phyloP scores from a whole-genome alignment of 1,140 invertebrate genomes.

The Philopotamus ludificatus region DNA sequence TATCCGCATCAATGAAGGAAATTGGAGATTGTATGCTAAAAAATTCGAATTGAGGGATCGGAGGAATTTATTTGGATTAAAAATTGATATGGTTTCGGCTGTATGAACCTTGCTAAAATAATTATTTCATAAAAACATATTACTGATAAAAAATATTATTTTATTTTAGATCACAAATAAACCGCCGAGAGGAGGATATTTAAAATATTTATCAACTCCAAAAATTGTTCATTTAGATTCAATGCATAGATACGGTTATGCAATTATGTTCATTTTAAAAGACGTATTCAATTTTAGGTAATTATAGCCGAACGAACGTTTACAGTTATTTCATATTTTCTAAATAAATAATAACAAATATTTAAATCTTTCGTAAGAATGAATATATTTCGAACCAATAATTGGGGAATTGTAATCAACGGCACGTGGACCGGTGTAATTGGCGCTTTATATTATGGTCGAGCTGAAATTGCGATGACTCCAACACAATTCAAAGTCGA shows the following conservation, averaged over 20 bases:
- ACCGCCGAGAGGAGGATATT: slow-evolving; percentile 28
- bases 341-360: slow-evolving; percentile 3
- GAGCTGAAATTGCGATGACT: slow-evolving; percentile 33
- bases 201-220: slow-evolving; percentile 27
- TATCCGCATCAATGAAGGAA: background rate
- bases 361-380: slow-evolving; percentile 18
- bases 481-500: slow-evolving; percentile 36
- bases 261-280: slow-evolving; percentile 17
- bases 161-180: slow-evolving; percentile 12
- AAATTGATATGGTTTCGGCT: too few relatives aligned
- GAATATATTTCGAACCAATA: slow-evolving; percentile 26
- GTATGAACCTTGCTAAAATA: too few relatives aligned
- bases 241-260: slow-evolving; percentile 35
- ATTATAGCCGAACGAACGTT: background rate
- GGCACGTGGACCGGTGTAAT: slow-evolving; percentile 34
- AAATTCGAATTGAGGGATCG: too few relatives aligned
- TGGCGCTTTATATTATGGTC: slow-evolving; percentile 21
- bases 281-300: slow-evolving; percentile 38
- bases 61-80: too few relatives aligned
- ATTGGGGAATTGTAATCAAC: slow-evolving; percentile 35
- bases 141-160: too few relatives aligned
- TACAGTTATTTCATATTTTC: background rate
- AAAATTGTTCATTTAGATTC: slow-evolving; percentile 23
- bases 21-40: slow-evolving; percentile 10
- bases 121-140: too few relatives aligned